These are phyloP conservation scores for Digitonthophagus gazella DNA, from an alignment of 2,888 invertebrate species.

Conservation along the genomic window DNA sequence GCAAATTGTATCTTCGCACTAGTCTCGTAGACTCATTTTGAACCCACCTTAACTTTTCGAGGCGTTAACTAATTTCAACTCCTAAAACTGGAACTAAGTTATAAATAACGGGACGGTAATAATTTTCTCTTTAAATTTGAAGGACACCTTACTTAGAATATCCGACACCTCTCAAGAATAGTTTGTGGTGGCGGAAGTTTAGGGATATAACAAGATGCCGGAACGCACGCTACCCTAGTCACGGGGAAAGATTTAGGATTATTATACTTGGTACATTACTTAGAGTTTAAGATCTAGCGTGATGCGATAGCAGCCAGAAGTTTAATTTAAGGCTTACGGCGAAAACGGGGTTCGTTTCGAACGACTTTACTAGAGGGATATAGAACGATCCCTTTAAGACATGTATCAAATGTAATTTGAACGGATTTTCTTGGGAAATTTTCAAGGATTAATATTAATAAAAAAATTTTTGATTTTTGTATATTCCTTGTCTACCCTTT, in stretches of 20 bases:
- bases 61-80: background rate
- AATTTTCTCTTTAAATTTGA: background rate
- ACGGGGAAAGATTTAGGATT: background rate
- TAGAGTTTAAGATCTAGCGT: background rate
- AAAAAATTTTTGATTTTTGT: too few species aligned
- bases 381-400: background rate
- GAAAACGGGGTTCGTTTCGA: background rate
- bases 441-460: too few species aligned
- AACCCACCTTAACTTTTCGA: background rate
- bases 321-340: background rate
- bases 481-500: too few species aligned
- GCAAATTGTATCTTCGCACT: background rate
- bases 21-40: background rate
- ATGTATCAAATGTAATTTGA: background rate
- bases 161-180: background rate
- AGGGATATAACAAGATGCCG: background rate
- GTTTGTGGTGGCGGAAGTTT: background rate
- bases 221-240: background rate
- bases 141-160: background rate
- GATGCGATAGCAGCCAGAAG: background rate
- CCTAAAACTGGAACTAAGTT: background rate
- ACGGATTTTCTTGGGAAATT: too few species aligned
- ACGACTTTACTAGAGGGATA: background rate
- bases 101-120: background rate
- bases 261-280: background rate